phyloP scores from a whole-genome alignment of 2,888 invertebrate genomes.

The Epirrhoe tristata region DNA sequence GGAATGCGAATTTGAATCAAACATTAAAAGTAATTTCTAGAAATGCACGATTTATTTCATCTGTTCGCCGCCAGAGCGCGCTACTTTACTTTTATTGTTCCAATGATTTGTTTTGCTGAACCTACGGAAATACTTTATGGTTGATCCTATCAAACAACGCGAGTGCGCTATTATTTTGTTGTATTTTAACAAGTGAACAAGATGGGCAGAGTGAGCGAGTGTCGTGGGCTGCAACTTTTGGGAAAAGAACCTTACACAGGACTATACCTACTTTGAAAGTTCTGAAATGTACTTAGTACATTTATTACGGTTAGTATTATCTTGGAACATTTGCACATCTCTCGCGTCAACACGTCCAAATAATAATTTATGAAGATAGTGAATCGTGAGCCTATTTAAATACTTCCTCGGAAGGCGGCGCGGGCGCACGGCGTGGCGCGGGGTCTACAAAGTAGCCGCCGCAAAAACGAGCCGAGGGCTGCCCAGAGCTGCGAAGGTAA shows the following conservation, averaged over 20 bases:
- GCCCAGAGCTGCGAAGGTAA: background rate
- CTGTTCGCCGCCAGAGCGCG: constrained; percentile 25
- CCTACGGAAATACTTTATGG: constrained; percentile 29
- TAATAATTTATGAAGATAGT: constrained; percentile 40
- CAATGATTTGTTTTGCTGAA: constrained; percentile 31
- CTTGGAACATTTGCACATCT: background rate
- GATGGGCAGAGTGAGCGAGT: too few species aligned
- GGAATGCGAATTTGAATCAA: constrained; percentile 26
- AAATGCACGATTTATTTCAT: constrained; percentile 32
- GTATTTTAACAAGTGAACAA: background rate
- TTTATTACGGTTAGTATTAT: background rate
- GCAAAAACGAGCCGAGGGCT: constrained; percentile 37
- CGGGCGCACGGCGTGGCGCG: constrained; percentile 14
- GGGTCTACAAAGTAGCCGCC: constrained; percentile 36
- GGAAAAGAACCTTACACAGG: too few species aligned
- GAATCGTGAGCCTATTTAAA: constrained; percentile 42
- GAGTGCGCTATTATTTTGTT: constrained; percentile 4
- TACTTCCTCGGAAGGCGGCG: constrained; percentile 40
- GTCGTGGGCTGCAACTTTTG: too few species aligned
- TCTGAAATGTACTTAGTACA: background rate
- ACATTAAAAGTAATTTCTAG: constrained; percentile 34
- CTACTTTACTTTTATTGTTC: constrained; percentile 31
- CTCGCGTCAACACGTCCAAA: constrained; percentile 36
- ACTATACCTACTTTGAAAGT: too few species aligned
- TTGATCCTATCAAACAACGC: constrained; percentile 25